These are phyloP conservation scores for Melanotaenia parkinsoni DNA, from an alignment of 2,797 vertebrate species.

Conservation along the genomic window DNA sequence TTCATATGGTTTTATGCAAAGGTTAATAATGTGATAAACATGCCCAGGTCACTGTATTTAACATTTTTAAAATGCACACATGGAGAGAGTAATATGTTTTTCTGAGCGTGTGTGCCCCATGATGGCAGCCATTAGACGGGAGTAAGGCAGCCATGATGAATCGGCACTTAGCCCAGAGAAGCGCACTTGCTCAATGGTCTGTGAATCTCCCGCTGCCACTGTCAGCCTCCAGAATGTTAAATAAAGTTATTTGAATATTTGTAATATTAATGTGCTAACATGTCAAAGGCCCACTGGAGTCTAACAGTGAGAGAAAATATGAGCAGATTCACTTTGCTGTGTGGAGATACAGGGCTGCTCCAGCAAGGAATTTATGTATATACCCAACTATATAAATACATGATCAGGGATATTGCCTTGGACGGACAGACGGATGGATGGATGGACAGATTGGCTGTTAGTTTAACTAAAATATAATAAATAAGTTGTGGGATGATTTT, in stretches of 20 bases:
- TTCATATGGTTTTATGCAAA: slow-evolving; percentile 42
- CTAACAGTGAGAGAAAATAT: slow-evolving; percentile 67
- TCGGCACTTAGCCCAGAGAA: slow-evolving; percentile 81
- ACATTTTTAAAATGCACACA: slow-evolving; percentile 56
- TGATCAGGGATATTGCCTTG: slow-evolving; percentile 27
- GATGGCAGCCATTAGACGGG: slow-evolving; percentile 80
- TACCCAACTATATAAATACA: slow-evolving; percentile 51
- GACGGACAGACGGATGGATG: slow-evolving; percentile 9
- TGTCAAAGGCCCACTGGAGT: slow-evolving; percentile 78
- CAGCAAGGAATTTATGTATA: slow-evolving; percentile 41
- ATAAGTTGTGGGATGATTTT: slow-evolving; percentile 29
- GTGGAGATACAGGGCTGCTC: slow-evolving; percentile 29
- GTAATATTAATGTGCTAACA: slow-evolving; percentile 82
- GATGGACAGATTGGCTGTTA: slow-evolving; percentile 15
- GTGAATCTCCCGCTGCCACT: slow-evolving; percentile 80
- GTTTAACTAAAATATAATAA: slow-evolving; percentile 14
- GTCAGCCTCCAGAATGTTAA: slow-evolving; percentile 83
- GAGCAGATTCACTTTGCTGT: slow-evolving; percentile 47
- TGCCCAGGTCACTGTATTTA: slow-evolving; percentile 44
- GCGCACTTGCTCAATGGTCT: slow-evolving; percentile 82
- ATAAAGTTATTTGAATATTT: slow-evolving; percentile 88
- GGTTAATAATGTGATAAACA: slow-evolving; percentile 64
- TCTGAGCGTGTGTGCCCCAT: slow-evolving; percentile 48
- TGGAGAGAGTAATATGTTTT: slow-evolving; percentile 40
- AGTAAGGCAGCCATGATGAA: slow-evolving; percentile 83